Evolutionary conservation across 2,888 invertebrate species (phyloP).

Genomic region (Hypsopygia costalis): DNA sequence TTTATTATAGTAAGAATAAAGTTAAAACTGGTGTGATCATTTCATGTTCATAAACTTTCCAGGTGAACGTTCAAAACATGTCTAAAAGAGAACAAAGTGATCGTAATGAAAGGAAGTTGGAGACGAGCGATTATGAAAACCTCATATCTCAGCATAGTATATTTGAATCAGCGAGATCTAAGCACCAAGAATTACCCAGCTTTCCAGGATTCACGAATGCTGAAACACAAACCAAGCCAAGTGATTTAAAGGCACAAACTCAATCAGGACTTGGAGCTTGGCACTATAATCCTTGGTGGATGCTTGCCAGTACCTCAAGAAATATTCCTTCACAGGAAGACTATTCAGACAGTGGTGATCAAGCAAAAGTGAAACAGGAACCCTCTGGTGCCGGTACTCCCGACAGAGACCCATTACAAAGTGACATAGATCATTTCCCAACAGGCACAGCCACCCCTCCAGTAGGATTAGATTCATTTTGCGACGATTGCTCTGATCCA

Average conservation of each 20-base stretch:
- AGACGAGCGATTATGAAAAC: conserved; percentile 72
- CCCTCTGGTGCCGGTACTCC: conserved; percentile 64
- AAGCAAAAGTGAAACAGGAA: conserved; percentile 71
- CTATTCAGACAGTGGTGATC: conserved; percentile 65
- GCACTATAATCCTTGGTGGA: conserved; percentile 80
- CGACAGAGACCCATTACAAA: conserved; percentile 62
- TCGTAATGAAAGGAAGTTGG: conserved; percentile 70
- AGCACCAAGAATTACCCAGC: conserved; percentile 70
- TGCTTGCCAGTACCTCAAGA: conserved; percentile 73
- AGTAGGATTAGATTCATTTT: conserved; percentile 67
- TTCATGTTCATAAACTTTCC: conserved; percentile 26
- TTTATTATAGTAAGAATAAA: background rate
- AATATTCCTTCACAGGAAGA: conserved; percentile 69
- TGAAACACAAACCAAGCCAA: conserved; percentile 74
- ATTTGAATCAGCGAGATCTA: conserved; percentile 65
- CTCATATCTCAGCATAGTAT: conserved; percentile 74
- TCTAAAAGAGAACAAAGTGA: conserved; percentile 74
- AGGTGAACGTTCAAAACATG: conserved; percentile 38
- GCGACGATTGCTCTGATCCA: conserved; percentile 77
- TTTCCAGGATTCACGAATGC: conserved; percentile 76
- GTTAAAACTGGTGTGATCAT: conserved; percentile 16
- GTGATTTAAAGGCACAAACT: conserved; percentile 63
- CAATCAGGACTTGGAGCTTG: conserved; percentile 67
- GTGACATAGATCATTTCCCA: conserved; percentile 58
- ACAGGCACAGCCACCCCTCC: conserved; percentile 61